Evolutionary conservation across 2,888 invertebrate genomes (phyloP), one percentile per base, ranked within the genome.

Genomic region (Oscheius sp.): DNA sequence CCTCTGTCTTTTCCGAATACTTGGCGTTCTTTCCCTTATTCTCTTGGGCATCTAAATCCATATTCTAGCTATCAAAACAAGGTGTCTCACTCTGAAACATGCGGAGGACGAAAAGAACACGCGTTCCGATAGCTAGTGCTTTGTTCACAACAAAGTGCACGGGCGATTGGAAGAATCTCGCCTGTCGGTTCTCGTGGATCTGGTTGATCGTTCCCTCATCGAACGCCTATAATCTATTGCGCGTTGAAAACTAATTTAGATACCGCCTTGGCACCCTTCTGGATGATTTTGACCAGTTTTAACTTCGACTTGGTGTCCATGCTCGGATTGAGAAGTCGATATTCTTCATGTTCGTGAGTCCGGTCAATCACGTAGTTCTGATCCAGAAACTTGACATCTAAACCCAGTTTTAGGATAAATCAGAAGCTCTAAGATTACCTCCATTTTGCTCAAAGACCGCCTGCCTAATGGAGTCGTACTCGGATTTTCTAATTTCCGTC

Each of bases 341-440:
- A 88, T 59, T 80, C 80, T 42, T 79, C 79, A 11, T 78, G 71
- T 53, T 79, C 60, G 11, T 83, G 70, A 76, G 90, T 90, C 53
- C 89, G 86, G 74, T 90, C 90, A 63, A 89, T 83, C n/a, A 82
- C 78, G 78, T 91, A 91, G 88, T 89, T 90, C 32, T 90, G 87
- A 42, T 87, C 84, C 42, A 91, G 83, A 0, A 89, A 76, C 47
- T 87, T 84, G 0, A 89, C 89, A 82, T 90, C 90, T 60, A 33
- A 60, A 62, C 2, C 11, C 37, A n/a, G 13, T 42, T 42, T 42
- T 42, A 42, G 7, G 7, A 70, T 70, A 65, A 66, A 53, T 65
- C 68, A 74, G 60, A 65, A 50, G 53, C 11, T 42, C 42, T 42
- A 5, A 42, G 42, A 42, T 71, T 73, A 86, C 87, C 87, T 76